These are phyloP conservation scores for Ptychoptera contaminata DNA, from an alignment of 2,888 invertebrate species.

Conservation along the genomic window DNA sequence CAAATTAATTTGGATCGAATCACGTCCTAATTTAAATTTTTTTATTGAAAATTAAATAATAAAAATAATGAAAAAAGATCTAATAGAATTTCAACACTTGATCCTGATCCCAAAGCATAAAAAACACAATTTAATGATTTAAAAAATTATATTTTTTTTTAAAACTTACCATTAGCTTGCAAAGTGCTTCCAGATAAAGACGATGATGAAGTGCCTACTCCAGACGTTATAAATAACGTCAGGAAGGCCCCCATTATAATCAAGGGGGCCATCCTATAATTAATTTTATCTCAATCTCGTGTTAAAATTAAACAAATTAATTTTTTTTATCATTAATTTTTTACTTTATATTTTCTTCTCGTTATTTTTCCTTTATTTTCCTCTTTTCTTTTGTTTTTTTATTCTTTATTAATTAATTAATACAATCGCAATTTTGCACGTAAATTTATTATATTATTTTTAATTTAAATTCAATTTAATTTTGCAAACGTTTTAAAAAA, in stretches of 20 bases:
- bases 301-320: not conserved
- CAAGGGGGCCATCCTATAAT: conserved; percentile 9
- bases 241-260: conserved; percentile 9
- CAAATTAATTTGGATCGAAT: too few relatives aligned
- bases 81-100: too few relatives aligned
- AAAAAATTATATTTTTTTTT: too few relatives aligned
- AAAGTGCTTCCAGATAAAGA: conserved; percentile 6
- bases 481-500: too few relatives aligned
- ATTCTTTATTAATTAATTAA: not conserved
- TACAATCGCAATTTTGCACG: not conserved
- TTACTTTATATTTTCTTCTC: not conserved
- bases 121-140: too few relatives aligned
- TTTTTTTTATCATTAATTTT: not conserved
- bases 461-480: too few relatives aligned
- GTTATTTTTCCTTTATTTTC: not conserved
- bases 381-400: not conserved
- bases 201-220: conserved; percentile 8
- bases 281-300: not conserved
- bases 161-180: conserved; percentile 9
- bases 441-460: not conserved
- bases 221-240: conserved; percentile 7
- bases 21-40: too few relatives aligned
- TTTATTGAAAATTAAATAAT: too few relatives aligned
- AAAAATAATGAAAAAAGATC: too few relatives aligned
- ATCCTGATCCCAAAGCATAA: too few relatives aligned